Percentiles rank a stretch among this genome's conserved stretches.
These are phyloP conservation scores for Drosophila subobscura DNA, from an alignment of 1,140 invertebrate genomes.

Conservation along the genomic window DNA sequence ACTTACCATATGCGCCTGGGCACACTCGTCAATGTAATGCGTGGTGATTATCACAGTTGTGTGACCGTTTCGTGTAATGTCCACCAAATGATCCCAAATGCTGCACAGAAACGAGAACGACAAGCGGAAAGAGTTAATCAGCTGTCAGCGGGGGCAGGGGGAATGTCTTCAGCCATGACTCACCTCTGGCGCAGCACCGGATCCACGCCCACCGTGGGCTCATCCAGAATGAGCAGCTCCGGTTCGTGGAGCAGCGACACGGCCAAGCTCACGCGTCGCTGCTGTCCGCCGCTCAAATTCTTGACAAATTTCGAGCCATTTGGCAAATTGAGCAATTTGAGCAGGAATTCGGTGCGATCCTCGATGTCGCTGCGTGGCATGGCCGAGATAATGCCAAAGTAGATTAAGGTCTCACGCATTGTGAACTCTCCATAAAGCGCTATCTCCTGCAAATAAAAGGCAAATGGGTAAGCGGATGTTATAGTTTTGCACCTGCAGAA, in stretches of 20 bases:
- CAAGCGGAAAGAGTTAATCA: constrained; percentile 51
- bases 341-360: constrained; percentile 91
- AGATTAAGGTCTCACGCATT: constrained; percentile 94
- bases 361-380: constrained; percentile 90
- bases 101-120: constrained; percentile 83
- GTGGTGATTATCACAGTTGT: constrained; percentile 98
- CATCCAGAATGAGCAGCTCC: constrained; percentile 95
- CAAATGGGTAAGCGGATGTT: constrained; percentile 30
- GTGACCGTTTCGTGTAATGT: constrained; percentile 92
- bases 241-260: constrained; percentile 94
- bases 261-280: constrained; percentile 93
- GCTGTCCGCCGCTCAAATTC: constrained; percentile 95
- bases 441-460: constrained; percentile 88
- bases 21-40: constrained; percentile 98
- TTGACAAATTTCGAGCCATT: constrained; percentile 89
- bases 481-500: constrained; percentile 14
- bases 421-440: constrained; percentile 96
- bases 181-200: constrained; percentile 94
- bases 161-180: constrained; percentile 52
- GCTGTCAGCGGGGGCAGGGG: background rate
- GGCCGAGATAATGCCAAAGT: constrained; percentile 94
- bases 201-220: constrained; percentile 97
- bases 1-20: constrained; percentile 92
- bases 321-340: constrained; percentile 90
- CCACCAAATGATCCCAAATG: constrained; percentile 97